These are phyloP conservation scores for Scatophagus argus DNA, from an alignment of 2,113 vertebrate species.

Conservation along the genomic window DNA sequence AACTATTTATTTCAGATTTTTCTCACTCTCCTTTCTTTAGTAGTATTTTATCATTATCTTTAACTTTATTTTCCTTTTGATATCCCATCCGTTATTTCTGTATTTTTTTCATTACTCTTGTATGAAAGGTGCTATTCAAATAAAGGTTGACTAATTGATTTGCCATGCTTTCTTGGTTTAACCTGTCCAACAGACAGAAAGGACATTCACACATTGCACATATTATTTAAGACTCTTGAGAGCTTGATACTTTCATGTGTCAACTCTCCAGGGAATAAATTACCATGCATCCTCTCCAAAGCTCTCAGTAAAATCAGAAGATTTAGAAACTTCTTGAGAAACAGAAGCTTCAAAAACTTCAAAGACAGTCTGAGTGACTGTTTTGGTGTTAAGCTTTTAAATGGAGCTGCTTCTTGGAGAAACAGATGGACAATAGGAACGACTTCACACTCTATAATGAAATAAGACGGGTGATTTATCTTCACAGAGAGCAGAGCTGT, in stretches of 20 bases:
- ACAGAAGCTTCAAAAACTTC: conserved; percentile 27
- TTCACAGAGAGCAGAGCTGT: conserved; percentile 5
- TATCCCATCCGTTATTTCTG: no score
- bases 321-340: no score
- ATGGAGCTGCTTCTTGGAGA: conserved; percentile 2
- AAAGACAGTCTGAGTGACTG: conserved; percentile 32
- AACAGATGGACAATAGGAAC: conserved; percentile 32
- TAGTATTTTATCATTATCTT: no score
- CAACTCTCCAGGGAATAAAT: conserved; percentile 37
- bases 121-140: no score
- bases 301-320: conserved; percentile 16
- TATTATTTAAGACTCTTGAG: not conserved
- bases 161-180: no score
- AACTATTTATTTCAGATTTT: no score
- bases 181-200: no score
- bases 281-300: conserved; percentile 8
- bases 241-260: conserved; percentile 36
- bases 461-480: conserved; percentile 32
- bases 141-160: no score
- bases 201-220: conserved; percentile 7
- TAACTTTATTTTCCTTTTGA: no score
- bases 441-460: conserved; percentile 15
- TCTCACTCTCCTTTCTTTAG: no score
- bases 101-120: no score
- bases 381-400: conserved; percentile 26